Evolutionary conservation across 1,140 invertebrate genomes (phyloP).

Genomic region (Pseudomyrmex flavicornis): DNA sequence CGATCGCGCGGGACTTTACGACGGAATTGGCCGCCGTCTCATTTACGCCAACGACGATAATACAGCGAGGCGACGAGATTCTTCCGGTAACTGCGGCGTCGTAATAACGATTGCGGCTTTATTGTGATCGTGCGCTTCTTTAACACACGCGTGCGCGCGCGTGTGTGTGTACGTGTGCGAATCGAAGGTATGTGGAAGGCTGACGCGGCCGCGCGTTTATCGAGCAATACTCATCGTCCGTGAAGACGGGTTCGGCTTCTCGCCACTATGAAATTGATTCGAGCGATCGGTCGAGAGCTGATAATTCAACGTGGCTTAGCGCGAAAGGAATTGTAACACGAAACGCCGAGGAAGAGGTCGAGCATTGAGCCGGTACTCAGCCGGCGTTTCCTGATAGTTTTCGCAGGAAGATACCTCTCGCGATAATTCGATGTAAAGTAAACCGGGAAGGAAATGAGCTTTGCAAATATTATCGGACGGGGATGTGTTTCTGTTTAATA

Average conservation of each 20-base stretch:
- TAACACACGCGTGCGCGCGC: not conserved
- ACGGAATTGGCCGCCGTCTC: constrained; percentile 51
- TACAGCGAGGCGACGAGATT: constrained; percentile 38
- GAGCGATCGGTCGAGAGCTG: not conserved
- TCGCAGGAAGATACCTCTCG: too few relatives aligned
- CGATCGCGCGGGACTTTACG: constrained; percentile 45
- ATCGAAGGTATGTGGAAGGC: not conserved
- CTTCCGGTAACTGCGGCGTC: constrained; percentile 28
- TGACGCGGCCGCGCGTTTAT: constrained; percentile 3
- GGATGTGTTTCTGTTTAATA: too few relatives aligned
- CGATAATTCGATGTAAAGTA: too few relatives aligned
- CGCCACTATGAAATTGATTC: too few relatives aligned
- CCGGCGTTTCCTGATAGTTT: too few relatives aligned
- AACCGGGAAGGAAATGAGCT: too few relatives aligned
- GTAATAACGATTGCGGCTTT: constrained; percentile 55
- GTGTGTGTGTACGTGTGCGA: not conserved
- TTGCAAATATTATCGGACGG: too few relatives aligned
- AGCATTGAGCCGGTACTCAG: not conserved
- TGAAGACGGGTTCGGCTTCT: too few relatives aligned
- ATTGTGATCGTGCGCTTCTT: not conserved
- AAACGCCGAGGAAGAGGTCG: not conserved
- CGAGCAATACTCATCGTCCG: not conserved
- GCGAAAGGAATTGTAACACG: not conserved
- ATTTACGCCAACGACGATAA: constrained; percentile 56
- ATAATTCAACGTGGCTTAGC: not conserved